Conservation (phyloP, 1,140 invertebrate species). For the Zaprionus nigranus region DNA sequence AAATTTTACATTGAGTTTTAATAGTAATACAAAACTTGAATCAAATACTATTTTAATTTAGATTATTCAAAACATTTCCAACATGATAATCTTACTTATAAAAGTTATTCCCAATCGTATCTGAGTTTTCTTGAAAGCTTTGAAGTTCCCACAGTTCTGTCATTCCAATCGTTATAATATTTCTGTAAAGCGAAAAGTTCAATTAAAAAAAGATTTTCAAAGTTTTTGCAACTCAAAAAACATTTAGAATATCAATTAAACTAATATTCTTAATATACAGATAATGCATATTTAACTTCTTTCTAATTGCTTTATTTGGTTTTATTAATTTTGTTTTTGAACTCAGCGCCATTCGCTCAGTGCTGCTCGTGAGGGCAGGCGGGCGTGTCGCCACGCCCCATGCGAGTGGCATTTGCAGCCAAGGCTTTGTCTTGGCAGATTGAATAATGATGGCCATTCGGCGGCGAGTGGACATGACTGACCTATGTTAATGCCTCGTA, state of each 20-base stretch:
- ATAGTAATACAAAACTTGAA: no score
- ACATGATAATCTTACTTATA: no score
- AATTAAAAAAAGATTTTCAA: background rate
- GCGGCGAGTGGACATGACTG: conserved; percentile 45
- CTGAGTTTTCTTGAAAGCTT: no score
- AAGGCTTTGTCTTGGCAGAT: conserved; percentile 53
- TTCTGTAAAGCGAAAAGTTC: background rate
- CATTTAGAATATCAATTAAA: background rate
- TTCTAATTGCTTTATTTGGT: conserved; percentile 5
- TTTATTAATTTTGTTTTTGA: conserved; percentile 9
- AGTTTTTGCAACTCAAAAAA: background rate
- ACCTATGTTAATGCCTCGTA: conserved; percentile 56
- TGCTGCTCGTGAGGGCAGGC: conserved; percentile 7
- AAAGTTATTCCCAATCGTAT: no score
- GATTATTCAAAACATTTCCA: background rate
- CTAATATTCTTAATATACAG: background rate
- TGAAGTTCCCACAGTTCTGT: no score
- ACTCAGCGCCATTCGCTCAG: background rate
- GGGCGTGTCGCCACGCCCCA: conserved; percentile 16
- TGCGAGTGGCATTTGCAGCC: conserved; percentile 52
- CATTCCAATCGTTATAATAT: background rate
- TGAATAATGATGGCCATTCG: conserved; percentile 46
- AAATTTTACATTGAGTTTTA: no score
- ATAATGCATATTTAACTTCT: conserved; percentile 5
- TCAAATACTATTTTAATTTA: background rate